Base-by-base conservation (phyloP, 2,888 invertebrate genomes). In the Phasia obesa region DNA sequence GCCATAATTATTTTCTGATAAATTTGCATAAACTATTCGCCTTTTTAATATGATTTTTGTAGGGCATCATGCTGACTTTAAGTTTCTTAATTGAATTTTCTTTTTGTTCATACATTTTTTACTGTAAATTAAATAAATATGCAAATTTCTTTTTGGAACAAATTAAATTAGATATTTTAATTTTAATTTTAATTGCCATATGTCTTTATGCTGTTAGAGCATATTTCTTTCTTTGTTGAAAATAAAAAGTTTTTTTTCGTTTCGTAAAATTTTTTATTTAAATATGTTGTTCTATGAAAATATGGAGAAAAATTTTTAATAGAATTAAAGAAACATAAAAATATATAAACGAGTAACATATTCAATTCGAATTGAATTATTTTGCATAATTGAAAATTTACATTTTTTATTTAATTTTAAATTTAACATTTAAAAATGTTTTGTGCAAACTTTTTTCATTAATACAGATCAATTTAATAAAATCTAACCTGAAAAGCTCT, bases 161-260 rank as follows among this genome's bases (percentile, higher is more conserved):
- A 81, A 81, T 76, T 67, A 53, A 71, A 76, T 60, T 76, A 73
- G 2, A 44, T 47, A 67, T 81, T 53, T n/a, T n/a, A n/a, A n/a
- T n/a, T 60, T 53, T 47, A 55, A 65, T 60, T 53, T 42, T 76
- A 67, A 71, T 67, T 81, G 65, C 13, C 53, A 59, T 59, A 35
- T 60, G 71, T 65, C 49, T 9, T 59, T 53, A 17, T 44, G 51
- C 44, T 55, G 69, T 62, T 38, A 9, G 4, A 42, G 23, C 11
- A 17, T 51, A 27, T 51, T 65, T 53, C 6, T 27, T 27, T 5
- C 57, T 60, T 57, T 59, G 13, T 42, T 55, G 59, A 5, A 53
- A 35, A 35, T 35, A 35, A 11, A 35, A 35, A 11, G 9, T 35
- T 5, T 11, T 11, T 35, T 35, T 35, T 35, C 73, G 59, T 51